Evolutionary conservation across 2,888 invertebrate species (phyloP), one percentile per base, ranked within the genome.

Genomic region (Nebria brevicollis): DNA sequence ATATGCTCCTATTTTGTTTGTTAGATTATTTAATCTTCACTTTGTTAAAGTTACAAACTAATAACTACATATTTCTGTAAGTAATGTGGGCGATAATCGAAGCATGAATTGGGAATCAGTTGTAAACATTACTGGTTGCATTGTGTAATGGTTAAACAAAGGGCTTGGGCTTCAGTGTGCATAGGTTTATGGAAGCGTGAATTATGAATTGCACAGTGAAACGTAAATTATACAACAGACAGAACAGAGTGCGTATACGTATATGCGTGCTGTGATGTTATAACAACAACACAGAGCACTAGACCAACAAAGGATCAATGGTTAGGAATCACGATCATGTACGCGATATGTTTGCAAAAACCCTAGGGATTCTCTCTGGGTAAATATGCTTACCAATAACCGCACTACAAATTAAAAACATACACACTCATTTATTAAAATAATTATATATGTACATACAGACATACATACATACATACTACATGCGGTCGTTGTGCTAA

Each of bases 361-460:
- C 80, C 80, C 66, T 75, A 26, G 80, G 75, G 75, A 43, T n/a
- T 68, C 42, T 15, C 34, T 34, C 41, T 15, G 68, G 41, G 75
- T 20, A 80, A 80, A 80, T 80, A 80, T 80, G 80, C 70, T 80
- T 80, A 80, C 75, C 75, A 75, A 80, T 80, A 80, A 80, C 80
- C 68, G 73, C 34, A 34, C 75, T 75, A 80, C 80, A 80, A 80
- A 80, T 80, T 80, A 80, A 75, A 80, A 75, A 68, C 75, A 54
- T 70, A 68, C 42, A 74, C 20, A 34, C 34, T 34, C 34, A 34
- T 34, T 34, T 34, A 34, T 34, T 34, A 34, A 34, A 34, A 34
- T 34, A 4, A 34, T 34, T 34, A 34, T 34, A 74, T 34, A 74
- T 42, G 43, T 74, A 10, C 20, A 20, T 13, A 66, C n/a, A 66